Evolutionary conservation across 1,140 invertebrate genomes (phyloP).

Genomic region (Glossosoma conforme): DNA sequence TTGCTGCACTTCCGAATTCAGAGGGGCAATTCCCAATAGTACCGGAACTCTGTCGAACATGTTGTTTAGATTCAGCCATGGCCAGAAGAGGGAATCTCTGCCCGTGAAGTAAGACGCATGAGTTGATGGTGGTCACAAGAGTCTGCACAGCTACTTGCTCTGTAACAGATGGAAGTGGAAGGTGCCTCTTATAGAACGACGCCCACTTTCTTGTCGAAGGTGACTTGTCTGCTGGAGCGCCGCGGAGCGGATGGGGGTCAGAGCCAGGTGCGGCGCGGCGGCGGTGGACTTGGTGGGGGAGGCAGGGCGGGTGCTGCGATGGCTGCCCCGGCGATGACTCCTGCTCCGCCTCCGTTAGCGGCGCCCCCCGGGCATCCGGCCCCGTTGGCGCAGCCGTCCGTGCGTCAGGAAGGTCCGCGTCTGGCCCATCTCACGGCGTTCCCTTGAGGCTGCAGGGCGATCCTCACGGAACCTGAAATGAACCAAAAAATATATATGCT

Average conservation of each 20-base stretch:
- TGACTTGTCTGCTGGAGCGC: constrained; percentile 15
- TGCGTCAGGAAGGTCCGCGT: constrained; percentile 19
- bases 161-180: neutral
- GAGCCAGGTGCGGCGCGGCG: constrained; percentile 22
- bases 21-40: no score
- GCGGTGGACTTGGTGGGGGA: constrained; percentile 3
- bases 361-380: neutral
- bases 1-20: no score
- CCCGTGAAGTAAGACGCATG: neutral
- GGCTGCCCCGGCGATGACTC: neutral
- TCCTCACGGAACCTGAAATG: constrained; percentile 24
- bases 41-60: no score
- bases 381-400: neutral
- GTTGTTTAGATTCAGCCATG: no score
- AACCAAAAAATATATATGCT: no score
- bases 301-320: constrained; percentile 6
- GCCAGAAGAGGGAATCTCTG: no score
- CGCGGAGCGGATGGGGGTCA: constrained; percentile 16
- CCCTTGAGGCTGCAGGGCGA: constrained; percentile 21
- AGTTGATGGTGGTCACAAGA: no score
- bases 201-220: constrained; percentile 29
- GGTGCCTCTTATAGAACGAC: constrained; percentile 17
- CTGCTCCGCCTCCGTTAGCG: neutral
- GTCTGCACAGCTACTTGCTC: no score
- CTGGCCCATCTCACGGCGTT: constrained; percentile 21